Evolutionary conservation across 2,888 invertebrate genomes (phyloP).

Genomic region (Acheta domesticus): DNA sequence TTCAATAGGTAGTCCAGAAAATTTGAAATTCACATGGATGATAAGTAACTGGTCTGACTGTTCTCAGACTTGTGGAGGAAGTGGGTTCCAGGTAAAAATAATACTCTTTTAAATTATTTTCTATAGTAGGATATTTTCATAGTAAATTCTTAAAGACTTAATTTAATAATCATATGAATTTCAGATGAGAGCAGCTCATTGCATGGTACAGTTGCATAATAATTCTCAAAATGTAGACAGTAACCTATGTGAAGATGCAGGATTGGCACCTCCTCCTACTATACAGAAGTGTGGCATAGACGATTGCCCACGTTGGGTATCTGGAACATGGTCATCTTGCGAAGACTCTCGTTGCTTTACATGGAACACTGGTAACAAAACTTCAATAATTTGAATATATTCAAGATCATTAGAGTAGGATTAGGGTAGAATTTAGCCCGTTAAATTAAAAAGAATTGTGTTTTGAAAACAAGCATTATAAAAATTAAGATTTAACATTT

Average conservation of each 20-base stretch:
- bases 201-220: constrained; percentile 62
- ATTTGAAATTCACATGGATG: constrained; percentile 71
- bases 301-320: constrained; percentile 70
- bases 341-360: constrained; percentile 70
- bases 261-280: constrained; percentile 60
- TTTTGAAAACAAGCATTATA: too few species aligned
- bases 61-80: constrained; percentile 76
- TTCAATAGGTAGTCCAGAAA: constrained; percentile 45
- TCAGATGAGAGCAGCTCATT: constrained; percentile 67
- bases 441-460: too few species aligned
- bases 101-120: constrained; percentile 12
- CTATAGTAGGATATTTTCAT: background rate
- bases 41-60: constrained; percentile 84
- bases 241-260: constrained; percentile 67
- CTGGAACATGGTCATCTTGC: constrained; percentile 68
- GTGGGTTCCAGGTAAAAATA: constrained; percentile 57
- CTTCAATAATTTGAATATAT: background rate
- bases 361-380: constrained; percentile 61
- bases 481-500: too few species aligned
- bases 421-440: too few species aligned
- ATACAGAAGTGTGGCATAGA: constrained; percentile 63
- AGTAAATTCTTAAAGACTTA: too few species aligned
- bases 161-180: background rate
- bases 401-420: too few species aligned
- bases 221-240: constrained; percentile 59